Evolutionary conservation across 37 sponge, comb jelly and placozoan species (phyloP), one percentile per base, ranked within the genome.

Genomic region (Crambe crambe): DNA sequence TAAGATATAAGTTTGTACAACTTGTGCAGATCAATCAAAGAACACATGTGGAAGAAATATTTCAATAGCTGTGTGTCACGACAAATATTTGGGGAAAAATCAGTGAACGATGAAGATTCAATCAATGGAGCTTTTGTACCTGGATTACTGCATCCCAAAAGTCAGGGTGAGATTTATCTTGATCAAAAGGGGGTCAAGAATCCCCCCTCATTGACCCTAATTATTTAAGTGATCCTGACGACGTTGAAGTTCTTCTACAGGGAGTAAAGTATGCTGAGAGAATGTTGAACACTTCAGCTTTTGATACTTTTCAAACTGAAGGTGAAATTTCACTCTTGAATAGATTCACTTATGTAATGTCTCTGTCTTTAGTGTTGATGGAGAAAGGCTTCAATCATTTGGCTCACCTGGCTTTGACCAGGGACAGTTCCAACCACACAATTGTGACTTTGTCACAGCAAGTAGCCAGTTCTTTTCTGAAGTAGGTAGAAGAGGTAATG

Each of bases 191-290:
- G 89, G n/a, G 23, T 17, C 22, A 72, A 91, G 0, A 44, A 84
- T 35, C 82, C 80, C 12, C 85, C 1, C 15, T 74, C 44, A 92
- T 95, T 63, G 40, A 89, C 47, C 90, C 96, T 0, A 91, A 91
- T 41, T 95, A 95, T 67, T 83, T 92, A 32, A 39, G 41, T 21
- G 42, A 86, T 34, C 73, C 71, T 8, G 43, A 63, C 31, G 96
- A 95, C 58, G 63, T 87, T 1, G 75, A 73, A 58, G 83, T 73
- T 0, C 87, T 92, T 35, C 72, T 89, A 0, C 64, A 84, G 31
- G 90, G 84, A 25, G 72, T 95, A 17, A 57, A 80, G 29, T 29
- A 76, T 30, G 84, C 81, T 27, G 77, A 85, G 71, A 69, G 69
- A 42, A 71, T 95, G 26, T 67, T 78, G 3, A 83, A 83, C 44